These are phyloP conservation scores for Plestiodon gilberti DNA, from an alignment of 2,113 vertebrate genomes.

Conservation along the genomic window DNA sequence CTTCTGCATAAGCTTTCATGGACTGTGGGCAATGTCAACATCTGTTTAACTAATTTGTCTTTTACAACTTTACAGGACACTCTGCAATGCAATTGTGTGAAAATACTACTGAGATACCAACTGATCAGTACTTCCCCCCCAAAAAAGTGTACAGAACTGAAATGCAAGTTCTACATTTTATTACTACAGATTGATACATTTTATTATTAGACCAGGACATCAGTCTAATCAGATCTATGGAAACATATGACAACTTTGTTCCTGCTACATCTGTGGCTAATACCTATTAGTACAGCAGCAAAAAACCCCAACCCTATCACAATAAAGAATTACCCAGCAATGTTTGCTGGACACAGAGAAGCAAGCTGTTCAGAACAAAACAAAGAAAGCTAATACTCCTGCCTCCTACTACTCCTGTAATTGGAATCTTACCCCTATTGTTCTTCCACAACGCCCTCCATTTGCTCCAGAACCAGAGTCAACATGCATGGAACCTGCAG, in stretches of 20 bases:
- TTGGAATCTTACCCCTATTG: fast-evolving
- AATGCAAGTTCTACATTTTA: neutral
- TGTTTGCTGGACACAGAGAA: neutral
- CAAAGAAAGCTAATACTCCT: neutral
- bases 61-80: too few relatives aligned
- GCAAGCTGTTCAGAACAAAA: neutral
- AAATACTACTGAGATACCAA: neutral
- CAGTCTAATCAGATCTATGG: fast-evolving
- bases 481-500: neutral
- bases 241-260: neutral
- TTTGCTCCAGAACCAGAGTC: neutral
- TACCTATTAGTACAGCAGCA: neutral
- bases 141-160: neutral
- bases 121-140: too few relatives aligned
- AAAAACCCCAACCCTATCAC: neutral
- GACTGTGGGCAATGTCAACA: too few relatives aligned
- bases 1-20: too few relatives aligned
- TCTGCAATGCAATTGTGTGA: too few relatives aligned
- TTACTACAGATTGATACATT: neutral
- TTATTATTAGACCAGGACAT: neutral
- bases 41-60: too few relatives aligned
- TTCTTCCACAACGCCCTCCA: neutral
- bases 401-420: neutral
- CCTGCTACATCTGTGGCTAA: neutral
- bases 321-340: neutral